Base-by-base conservation (phyloP, 2,113 vertebrate species). In the Anarhynchus alexandrinus region DNA sequence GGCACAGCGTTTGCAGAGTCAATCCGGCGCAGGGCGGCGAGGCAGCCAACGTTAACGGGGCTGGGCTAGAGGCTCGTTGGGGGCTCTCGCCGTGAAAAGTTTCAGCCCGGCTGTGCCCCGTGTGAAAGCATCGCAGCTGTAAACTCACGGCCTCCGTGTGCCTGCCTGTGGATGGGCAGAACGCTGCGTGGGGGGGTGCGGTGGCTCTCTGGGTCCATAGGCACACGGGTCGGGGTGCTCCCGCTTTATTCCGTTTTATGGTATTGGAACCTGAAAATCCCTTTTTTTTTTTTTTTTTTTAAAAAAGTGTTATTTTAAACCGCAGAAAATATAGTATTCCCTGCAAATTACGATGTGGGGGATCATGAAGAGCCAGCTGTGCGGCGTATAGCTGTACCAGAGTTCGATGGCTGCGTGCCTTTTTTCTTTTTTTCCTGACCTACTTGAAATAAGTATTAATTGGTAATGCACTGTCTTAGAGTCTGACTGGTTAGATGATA, bases 31-130 rank as follows among this genome's bases (percentile, higher is more conserved):
- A 21, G 47, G 47, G 45, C 45, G 14, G 45, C 45, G 18, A 20
- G 19, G 18, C 29, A 29, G 17, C 38, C 7, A 30, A 42, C 4
- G 16, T 19, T 29, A 8, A 1, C 9, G 58, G 27, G 47, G 15
- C 51, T 25, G 49, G 3, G 2, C 4, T 26, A 1, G 22, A 12
- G 38, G 2, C 3, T 21, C 4, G 38, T 1, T 7, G 1, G 32
- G 64, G 54, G 51, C 67, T 20, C 32, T 34, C 6, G 79, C 2
- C 23, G 1, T 6, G 54, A 6, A 30, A 88, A 77, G 77, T 81
- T 95, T 59, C 11, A 11, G 0, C 16, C 19, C 3, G 21, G 13
- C 43, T 10, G 43, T 77, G 84, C n/a, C 27, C 30, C 8, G 51
- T n/a, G 0, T 17, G 0, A 34, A 49, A 57, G 65, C 69, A 27